phyloP scores from a whole-genome alignment of 2,113 vertebrate species.

The Nematolebias whitei region DNA sequence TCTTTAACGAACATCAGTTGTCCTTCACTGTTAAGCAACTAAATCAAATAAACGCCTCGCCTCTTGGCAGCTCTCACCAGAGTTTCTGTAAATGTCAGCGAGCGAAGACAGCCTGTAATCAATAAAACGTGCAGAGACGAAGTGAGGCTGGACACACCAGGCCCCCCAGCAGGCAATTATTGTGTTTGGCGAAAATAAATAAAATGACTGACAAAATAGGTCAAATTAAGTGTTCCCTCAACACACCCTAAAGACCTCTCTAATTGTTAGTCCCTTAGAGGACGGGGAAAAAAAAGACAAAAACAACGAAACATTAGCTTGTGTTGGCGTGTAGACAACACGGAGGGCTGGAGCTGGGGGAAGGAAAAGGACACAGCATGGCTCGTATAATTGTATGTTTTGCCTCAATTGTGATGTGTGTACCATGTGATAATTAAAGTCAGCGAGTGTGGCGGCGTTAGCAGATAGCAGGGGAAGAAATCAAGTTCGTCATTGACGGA shows the following conservation, averaged over 20 bases:
- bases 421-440: slow-evolving; percentile 59
- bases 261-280: slow-evolving; percentile 69
- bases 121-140: slow-evolving; percentile 32
- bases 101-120: slow-evolving; percentile 63
- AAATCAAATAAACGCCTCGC: slow-evolving; percentile 7
- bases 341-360: slow-evolving; percentile 4
- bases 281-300: slow-evolving; percentile 40
- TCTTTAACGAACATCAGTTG: not conserved
- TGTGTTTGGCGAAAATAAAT: slow-evolving; percentile 74
- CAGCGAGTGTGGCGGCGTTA: slow-evolving; percentile 16
- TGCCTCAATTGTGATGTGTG: slow-evolving; percentile 41
- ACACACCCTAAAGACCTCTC: slow-evolving; percentile 59
- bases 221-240: slow-evolving; percentile 78
- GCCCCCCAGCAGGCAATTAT: slow-evolving; percentile 74
- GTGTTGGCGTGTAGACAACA: slow-evolving; percentile 38
- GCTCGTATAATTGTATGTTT: slow-evolving; percentile 65
- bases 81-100: slow-evolving; percentile 18
- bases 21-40: not conserved
- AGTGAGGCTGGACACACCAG: slow-evolving; percentile 40
- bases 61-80: not conserved
- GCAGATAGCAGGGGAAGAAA: slow-evolving; percentile 32
- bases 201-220: slow-evolving; percentile 78
- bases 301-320: slow-evolving; percentile 64
- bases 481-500: slow-evolving; percentile 32
- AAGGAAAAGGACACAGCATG: slow-evolving; percentile 46